Evolutionary conservation across 2,797 vertebrate genomes (phyloP), one percentile per base, ranked within the genome.

Genomic region (Chiroxiphia lanceolata): DNA sequence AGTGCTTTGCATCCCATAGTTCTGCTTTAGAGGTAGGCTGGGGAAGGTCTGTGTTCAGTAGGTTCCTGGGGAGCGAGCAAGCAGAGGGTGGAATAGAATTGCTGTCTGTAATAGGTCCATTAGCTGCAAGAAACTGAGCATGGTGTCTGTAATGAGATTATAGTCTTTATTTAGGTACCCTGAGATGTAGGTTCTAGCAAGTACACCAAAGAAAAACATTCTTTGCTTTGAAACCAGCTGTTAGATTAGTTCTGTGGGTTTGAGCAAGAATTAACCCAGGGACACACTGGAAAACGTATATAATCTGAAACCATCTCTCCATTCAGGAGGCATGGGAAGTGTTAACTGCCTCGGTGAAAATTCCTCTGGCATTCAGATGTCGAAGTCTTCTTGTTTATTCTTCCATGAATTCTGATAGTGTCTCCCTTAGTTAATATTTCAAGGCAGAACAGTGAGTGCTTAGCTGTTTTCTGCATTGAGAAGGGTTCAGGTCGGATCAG

Each of bases 1-100:
- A 98, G 99, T 98, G 77, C 86, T 77, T 29, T 50, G 57, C 33
- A 17, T 40, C 29, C 44, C 3, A 0, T n/a, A 23, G 59, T 36
- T 64, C 38, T 36, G 26, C 20, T 47, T 36, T 67, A 69, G 57
- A 23, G 63, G 17, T 3, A 1, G 14, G 13, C 40, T 40, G 40
- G 36, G 63, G 34, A 67, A 36, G 29, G 38, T 22, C 38, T 42
- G 19, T 10, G 38, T 64, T 74, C 13, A 3, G 1, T 5, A 19
- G 11, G 42, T 44, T 79, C 40, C 60, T 78, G 57, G 56, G 80
- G 60, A 74, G 31, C 21, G n/a, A 13, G 50, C 15, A 54, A 8
- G 67, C 61, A 59, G 67, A 44, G 53, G 22, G 23, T 81, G 59
- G 47, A 54, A 29, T 6, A 54, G 69, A 27, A 67, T 15, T 61